phyloP scores from a whole-genome alignment of 2,113 vertebrate species.

The Electrona antarctica region DNA sequence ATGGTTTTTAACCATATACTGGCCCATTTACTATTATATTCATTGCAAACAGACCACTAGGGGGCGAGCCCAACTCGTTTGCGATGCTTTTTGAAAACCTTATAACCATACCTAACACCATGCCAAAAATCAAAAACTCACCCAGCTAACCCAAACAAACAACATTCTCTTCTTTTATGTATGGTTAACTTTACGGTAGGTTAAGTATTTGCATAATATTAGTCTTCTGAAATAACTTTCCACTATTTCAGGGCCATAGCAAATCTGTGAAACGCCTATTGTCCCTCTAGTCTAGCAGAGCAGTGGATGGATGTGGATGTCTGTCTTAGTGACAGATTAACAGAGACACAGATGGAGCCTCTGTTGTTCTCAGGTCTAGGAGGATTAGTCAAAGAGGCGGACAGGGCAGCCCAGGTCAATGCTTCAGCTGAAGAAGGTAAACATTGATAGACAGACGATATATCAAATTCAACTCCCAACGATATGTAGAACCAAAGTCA shows the following conservation, averaged over 20 bases:
- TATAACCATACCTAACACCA: too few species aligned
- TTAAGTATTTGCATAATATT: constrained; percentile 33
- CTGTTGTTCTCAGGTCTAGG: constrained; percentile 35
- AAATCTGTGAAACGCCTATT: constrained; percentile 18
- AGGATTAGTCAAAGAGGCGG: constrained; percentile 50
- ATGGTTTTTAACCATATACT: too few species aligned
- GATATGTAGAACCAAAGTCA: constrained; percentile 5
- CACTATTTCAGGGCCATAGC: constrained; percentile 24
- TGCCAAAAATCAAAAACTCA: too few species aligned
- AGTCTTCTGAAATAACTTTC: constrained; percentile 30
- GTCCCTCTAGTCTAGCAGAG: constrained; percentile 26
- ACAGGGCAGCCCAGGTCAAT: constrained; percentile 11
- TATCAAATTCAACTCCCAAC: background rate
- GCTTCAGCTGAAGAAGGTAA: constrained; percentile 18
- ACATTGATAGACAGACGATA: background rate
- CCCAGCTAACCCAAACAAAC: constrained; percentile 20
- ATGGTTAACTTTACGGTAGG: background rate
- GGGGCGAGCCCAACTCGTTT: too few species aligned
- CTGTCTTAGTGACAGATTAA: constrained; percentile 48
- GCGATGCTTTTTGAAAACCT: too few species aligned
- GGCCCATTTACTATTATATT: too few species aligned
- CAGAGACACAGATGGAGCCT: constrained; percentile 4
- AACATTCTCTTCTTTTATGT: constrained; percentile 27
- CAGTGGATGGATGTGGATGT: constrained; percentile 25
- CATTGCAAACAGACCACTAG: too few species aligned